A percentile compares a stretch with the other conserved stretches of the same genome.
Conservation (phyloP, 2,113 vertebrate species). For the Hassar affinis region DNA sequence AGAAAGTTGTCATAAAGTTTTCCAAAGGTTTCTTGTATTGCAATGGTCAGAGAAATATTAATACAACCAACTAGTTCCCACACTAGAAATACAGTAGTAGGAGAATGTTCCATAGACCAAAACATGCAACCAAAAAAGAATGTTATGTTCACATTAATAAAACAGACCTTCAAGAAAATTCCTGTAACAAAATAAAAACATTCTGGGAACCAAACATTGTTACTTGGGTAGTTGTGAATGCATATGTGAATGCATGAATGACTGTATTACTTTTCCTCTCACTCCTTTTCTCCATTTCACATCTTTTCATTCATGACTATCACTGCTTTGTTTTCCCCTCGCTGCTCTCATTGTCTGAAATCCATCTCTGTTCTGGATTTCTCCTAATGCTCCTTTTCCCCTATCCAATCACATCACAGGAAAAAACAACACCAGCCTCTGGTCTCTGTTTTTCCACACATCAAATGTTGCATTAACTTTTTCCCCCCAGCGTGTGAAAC, state of each 20-base stretch:
- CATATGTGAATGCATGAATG: background rate
- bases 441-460: background rate
- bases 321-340: background rate
- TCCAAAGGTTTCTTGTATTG: too few species aligned
- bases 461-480: background rate
- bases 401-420: slow-evolving; percentile 56
- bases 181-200: too few species aligned
- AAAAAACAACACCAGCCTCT: slow-evolving; percentile 49
- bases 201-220: too few species aligned
- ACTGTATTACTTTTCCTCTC: background rate
- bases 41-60: too few species aligned
- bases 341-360: background rate
- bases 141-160: too few species aligned
- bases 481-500: background rate
- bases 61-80: too few species aligned
- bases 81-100: too few species aligned
- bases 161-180: too few species aligned
- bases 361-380: background rate
- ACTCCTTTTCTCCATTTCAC: background rate
- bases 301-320: background rate
- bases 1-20: too few species aligned
- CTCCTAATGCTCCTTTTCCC: too few species aligned
- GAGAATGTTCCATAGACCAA: too few species aligned
- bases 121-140: too few species aligned
- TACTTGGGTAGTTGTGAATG: background rate